A percentile compares a stretch with the other conserved stretches of the same genome.
These are phyloP conservation scores for Alethe diademata DNA, from an alignment of 2,113 vertebrate species.

Conservation along the genomic window DNA sequence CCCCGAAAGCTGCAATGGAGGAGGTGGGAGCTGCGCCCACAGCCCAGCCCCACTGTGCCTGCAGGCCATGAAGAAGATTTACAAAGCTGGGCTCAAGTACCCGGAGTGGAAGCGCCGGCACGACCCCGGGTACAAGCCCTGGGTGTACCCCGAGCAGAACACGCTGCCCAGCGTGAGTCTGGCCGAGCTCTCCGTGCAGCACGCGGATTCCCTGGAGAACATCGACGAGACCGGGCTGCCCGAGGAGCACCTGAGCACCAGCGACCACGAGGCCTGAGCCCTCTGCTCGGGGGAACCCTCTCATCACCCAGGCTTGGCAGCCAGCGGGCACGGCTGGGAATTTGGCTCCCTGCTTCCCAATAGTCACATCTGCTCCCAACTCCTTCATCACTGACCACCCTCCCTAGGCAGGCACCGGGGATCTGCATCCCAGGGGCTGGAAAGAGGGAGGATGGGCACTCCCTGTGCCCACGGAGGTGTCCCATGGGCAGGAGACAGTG, in stretches of 20 bases:
- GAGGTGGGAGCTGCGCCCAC: background rate
- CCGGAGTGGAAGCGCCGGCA: conserved; percentile 84
- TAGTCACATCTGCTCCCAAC: background rate
- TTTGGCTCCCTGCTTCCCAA: background rate
- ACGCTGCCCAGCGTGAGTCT: conserved; percentile 72
- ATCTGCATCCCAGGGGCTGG: background rate
- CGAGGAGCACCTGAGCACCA: conserved; percentile 75
- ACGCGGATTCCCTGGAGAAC: conserved; percentile 80
- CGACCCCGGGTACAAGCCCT: conserved; percentile 78
- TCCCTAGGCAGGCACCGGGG: background rate
- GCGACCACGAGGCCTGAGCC: conserved; percentile 77
- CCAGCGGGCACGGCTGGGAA: background rate
- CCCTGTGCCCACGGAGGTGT: background rate
- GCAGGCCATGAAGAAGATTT: conserved; percentile 85
- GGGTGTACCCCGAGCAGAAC: conserved; percentile 84
- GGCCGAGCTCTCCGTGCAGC: conserved; percentile 74
- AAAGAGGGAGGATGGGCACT: background rate
- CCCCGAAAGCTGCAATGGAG: fast-evolving
- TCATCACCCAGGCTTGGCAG: fast-evolving
- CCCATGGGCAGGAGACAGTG: background rate
- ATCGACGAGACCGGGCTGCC: conserved; percentile 80
- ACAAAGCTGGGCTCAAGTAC: conserved; percentile 87
- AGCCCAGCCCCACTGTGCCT: background rate
- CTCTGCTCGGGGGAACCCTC: fast-evolving
- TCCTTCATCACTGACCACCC: background rate